Conservation (phyloP, 2,888 invertebrate genomes). For the Sphaerophoria taeniata region DNA sequence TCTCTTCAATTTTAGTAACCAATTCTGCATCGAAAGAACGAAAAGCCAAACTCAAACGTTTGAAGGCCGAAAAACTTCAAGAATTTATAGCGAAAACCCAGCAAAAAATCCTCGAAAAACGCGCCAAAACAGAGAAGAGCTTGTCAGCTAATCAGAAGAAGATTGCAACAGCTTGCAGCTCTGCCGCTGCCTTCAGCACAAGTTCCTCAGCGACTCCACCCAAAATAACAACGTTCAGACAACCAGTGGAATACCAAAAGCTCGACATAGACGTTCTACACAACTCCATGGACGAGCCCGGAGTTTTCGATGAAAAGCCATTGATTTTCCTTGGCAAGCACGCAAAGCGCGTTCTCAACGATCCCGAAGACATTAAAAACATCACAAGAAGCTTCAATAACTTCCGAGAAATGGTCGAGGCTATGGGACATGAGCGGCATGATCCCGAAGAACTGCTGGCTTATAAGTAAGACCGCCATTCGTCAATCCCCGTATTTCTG, state of each 20-base stretch:
- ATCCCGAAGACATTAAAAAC: slow-evolving; percentile 78
- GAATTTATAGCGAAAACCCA: slow-evolving; percentile 85
- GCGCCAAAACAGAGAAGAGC: slow-evolving; percentile 74
- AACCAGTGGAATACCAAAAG: slow-evolving; percentile 81
- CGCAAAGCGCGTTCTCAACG: slow-evolving; percentile 76
- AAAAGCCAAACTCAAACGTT: slow-evolving; percentile 87
- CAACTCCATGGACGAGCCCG: slow-evolving; percentile 77
- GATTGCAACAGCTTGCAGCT: slow-evolving; percentile 10
- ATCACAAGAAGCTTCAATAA: slow-evolving; percentile 81
- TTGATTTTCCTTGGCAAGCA: slow-evolving; percentile 80
- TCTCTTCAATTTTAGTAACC: slow-evolving; percentile 84
- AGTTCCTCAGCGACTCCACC: slow-evolving; percentile 20
- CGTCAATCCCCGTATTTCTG: background rate
- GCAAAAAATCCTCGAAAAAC: slow-evolving; percentile 77
- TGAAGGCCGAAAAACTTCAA: slow-evolving; percentile 87
- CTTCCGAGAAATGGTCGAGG: slow-evolving; percentile 80
- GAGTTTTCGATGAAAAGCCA: slow-evolving; percentile 80
- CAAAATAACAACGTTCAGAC: slow-evolving; percentile 42
- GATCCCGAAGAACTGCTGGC: slow-evolving; percentile 64
- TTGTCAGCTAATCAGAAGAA: slow-evolving; percentile 43
- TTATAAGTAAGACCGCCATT: slow-evolving; percentile 37
- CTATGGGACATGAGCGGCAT: slow-evolving; percentile 78
- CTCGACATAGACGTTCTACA: slow-evolving; percentile 80
- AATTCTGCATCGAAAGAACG: slow-evolving; percentile 86
- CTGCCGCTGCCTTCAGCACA: slow-evolving; percentile 52